Conservation (phyloP, 2,113 vertebrate species). For the Prunella fulvescens region DNA sequence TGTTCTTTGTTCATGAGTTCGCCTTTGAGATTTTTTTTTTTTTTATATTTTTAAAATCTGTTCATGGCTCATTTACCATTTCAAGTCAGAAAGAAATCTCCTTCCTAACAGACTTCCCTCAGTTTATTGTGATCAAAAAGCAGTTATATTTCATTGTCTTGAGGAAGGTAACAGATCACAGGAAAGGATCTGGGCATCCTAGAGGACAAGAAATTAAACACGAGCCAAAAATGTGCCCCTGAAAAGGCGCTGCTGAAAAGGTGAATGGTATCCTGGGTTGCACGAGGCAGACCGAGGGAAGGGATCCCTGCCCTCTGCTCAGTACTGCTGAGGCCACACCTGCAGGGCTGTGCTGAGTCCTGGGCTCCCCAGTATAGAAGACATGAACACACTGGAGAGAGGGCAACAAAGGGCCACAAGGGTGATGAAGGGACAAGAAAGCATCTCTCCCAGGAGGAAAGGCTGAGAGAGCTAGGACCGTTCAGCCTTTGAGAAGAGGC, state of each 20-base stretch:
- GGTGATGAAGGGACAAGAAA: not conserved
- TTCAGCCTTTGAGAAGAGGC: no score
- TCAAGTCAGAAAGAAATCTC: not conserved
- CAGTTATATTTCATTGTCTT: not conserved
- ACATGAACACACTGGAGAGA: not conserved
- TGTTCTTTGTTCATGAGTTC: not conserved
- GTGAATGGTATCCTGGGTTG: not conserved
- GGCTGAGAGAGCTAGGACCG: not conserved
- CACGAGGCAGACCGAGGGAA: not conserved
- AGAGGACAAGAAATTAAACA: not conserved
- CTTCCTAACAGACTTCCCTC: not conserved
- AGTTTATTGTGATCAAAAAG: not conserved
- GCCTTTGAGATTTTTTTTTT: not conserved
- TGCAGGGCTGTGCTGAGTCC: not conserved
- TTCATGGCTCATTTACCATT: not conserved
- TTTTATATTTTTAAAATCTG: not conserved
- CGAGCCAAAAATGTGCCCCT: rapidly evolving
- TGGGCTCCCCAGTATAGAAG: not conserved
- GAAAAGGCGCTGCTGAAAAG: not conserved
- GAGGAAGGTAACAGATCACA: not conserved
- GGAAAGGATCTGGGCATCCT: not conserved
- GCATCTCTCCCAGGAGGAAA: not conserved
- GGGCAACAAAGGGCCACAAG: not conserved
- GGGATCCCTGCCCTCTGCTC: not conserved
- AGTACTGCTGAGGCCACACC: not conserved